Base-by-base conservation (phyloP, 30 jellyfish, hydroid and myxozoan genomes). In the Aurelia sp. region DNA sequence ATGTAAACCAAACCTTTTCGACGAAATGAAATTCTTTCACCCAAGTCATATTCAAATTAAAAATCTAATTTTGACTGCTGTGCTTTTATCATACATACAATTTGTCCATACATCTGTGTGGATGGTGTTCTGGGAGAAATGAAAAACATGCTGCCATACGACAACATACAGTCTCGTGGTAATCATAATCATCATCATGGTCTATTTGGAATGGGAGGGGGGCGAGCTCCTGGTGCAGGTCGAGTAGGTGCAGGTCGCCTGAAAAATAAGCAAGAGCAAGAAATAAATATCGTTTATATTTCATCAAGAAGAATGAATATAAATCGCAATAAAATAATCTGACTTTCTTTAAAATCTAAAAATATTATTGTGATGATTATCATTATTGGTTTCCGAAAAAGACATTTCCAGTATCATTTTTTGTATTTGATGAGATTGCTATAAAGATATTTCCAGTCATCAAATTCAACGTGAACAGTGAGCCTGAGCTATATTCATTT, bases 231-330 rank as follows among this genome's bases (percentile, higher is more conserved):
- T 9, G 97, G 97, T 13, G 92, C 97, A n/a, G 98, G 98, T 19
- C 98, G 91, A 30, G 71, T 78, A 15, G 98, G 98, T 11, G 98
- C 98, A n/a, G 98, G 98, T 66, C 98, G 92, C 83, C 98, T 92
- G 71, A 55, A 74, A 83, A 24, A 64, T 55, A 81, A 47, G 20
- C 41, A n/a, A 67, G 38, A 17, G 30, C 17, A 13, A 8, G 12
- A 18, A 76, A 55, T 13, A 18, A 76, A 21, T 13, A 19, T 40
- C 3, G 40, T 21, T 5, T 2, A 47, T 38, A 16, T 16, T 17
- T 17, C 2, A 16, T 16, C 13, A 40, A 40, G 24, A 5, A 17
- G 27, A 5, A 20, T 13, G 59, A 51, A 18, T 35, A 57, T 15
- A 13, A 52, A 53, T 76, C 75, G 20, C 13, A 47, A 7, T 11